Percentiles rank a stretch among this genome's conserved stretches.
Evolutionary conservation across 2,888 invertebrate species (phyloP).

Genomic region (Drosophila histrio): DNA sequence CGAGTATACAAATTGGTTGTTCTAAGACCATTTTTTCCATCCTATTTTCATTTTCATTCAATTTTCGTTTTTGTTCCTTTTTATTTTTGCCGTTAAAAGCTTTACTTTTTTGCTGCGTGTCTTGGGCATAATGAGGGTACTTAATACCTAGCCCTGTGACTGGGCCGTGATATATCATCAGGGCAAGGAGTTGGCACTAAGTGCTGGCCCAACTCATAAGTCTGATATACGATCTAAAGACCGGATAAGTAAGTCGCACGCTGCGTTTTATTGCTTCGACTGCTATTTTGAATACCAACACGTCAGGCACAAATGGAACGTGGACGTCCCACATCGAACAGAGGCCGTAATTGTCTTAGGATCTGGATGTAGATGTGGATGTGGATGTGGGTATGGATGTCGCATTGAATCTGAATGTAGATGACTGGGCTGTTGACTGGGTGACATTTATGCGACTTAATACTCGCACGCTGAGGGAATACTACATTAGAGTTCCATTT

Average conservation of each 20-base stretch:
- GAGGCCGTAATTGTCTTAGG: constrained; percentile 71
- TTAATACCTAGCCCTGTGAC: constrained; percentile 68
- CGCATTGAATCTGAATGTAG: constrained; percentile 25
- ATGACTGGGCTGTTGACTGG: constrained; percentile 39
- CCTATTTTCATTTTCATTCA: constrained; percentile 8
- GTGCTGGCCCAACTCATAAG: constrained; percentile 56
- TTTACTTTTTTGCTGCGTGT: constrained; percentile 71
- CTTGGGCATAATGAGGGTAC: constrained; percentile 77
- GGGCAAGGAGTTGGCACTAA: constrained; percentile 24
- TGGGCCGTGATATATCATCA: constrained; percentile 15
- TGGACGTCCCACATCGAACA: constrained; percentile 7
- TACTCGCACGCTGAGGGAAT: constrained; percentile 73
- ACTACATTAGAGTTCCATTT: constrained; percentile 77
- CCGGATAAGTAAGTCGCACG: constrained; percentile 65
- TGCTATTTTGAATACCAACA: constrained; percentile 81
- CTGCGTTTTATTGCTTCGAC: constrained; percentile 80
- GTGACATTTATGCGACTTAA: constrained; percentile 80
- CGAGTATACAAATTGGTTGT: constrained; percentile 72
- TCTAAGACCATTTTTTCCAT: constrained; percentile 35
- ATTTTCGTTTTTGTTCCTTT: constrained; percentile 4
- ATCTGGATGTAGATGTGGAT: constrained; percentile 14
- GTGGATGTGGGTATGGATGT: constrained; percentile 4
- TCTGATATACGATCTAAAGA: constrained; percentile 72
- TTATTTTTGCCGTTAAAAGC: constrained; percentile 63
- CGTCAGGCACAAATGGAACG: constrained; percentile 53